Base-by-base conservation (phyloP, 2,113 vertebrate genomes). In the Puffinus mauretanicus region DNA sequence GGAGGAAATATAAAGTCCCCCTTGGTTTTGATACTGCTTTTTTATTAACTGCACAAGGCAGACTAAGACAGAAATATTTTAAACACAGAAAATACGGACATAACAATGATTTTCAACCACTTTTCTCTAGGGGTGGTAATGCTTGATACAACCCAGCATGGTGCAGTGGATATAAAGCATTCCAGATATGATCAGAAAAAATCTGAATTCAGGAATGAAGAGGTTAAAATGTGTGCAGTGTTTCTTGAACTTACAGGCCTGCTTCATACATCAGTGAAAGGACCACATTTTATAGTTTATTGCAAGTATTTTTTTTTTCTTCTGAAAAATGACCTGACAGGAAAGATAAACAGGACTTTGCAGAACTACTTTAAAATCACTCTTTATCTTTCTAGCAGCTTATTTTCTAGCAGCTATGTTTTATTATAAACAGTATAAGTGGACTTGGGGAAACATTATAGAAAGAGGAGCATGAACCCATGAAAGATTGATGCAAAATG, bases 311-410 rank as follows among this genome's bases (percentile, higher is more conserved):
- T 38, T 82, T 47, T 38, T 93, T 89, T 79, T 47, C 29, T 61
- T 72, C 54, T 92, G 93, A 96, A 95, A 97, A 98, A 96, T 72
- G 7, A 20, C 38, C 61, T 86, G 67, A 71, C 25, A 65, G 60
- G 34, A 85, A 95, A 91, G 32, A 88, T 60, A 91, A 94, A 90
- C 30, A 77, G 29, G 29, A 25, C 58, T 87, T 88, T 88, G 13
- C 44, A 85, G 32, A 93, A 86, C 38, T 61, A 36, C 47, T 90
- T 91, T 36, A 87, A 96, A 96, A 90, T 70, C 22, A 47, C 21
- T 61, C 78, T 85, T 82, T 83, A 46, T 90, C 66, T 95, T 91
- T 93, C 36, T 40, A 40, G 40, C 9, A 55, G 92, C 62, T 10
- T 49, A 83, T 86, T 96, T 97, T 87, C 75, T 94, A 93, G 26